Base-by-base conservation (phyloP, 1,140 invertebrate genomes). In the Tribolium madens region DNA sequence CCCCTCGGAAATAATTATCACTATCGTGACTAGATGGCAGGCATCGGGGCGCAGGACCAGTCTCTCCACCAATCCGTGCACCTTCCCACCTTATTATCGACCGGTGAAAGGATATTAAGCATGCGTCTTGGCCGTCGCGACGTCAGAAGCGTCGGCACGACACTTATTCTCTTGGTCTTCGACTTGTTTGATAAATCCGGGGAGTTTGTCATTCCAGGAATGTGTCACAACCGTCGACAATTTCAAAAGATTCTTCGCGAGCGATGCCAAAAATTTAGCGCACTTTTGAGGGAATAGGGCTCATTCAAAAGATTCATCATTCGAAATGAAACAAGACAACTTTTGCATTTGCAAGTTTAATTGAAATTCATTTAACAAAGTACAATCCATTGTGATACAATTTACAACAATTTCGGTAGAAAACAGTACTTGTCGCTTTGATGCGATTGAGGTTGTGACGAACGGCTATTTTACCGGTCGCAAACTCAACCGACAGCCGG, bases 331-430 rank as follows among this genome's bases (percentile, higher is more conserved):
- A 33, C 13, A 33, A 64, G 7, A 64, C n/a, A 64, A 64, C 57
- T 12, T 31, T 26, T 73, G 52, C 52, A 73, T 73, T 73, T 75
- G 73, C 73, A 75, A 64, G 79, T 84, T 85, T 84, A 84, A 83
- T 85, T 82, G 78, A 83, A 85, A 84, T 85, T 83, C 80, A 82
- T 84, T 84, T 84, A 85, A 85, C 83, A 84, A 85, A 84, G 79
- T 85, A 84, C 84, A 85, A 85, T 84, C 83, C 83, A 85, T 84
- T 83, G 79, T 85, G 81, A 84, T 83, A 84, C 83, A 83, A 81
- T 83, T 83, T 83, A 83, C 83, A 85, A 84, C 83, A 84, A 80
- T 80, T 83, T 82, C 69, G 71, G 81, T 84, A 83, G 78, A 84
- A 83, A 84, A 83, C 81, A 80, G 75, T 80, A 77, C 77, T 81